A percentile compares a stretch with the other conserved stretches of the same genome.
Conservation (phyloP, 2,797 vertebrate species). For the Echeneis naucrates region DNA sequence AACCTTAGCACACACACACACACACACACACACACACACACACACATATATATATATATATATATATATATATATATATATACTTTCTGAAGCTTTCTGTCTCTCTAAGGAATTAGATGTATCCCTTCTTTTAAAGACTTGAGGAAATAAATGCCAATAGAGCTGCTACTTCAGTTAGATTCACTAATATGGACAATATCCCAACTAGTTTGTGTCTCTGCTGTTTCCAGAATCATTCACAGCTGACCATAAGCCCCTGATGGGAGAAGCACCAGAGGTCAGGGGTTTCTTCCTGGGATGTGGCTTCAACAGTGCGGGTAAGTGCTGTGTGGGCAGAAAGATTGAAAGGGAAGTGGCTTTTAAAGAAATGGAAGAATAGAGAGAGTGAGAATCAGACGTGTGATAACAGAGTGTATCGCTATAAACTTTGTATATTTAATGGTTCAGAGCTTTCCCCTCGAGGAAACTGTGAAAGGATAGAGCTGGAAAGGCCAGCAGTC, state of each 20-base stretch:
- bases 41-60: too few relatives aligned
- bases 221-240: slow-evolving; percentile 92
- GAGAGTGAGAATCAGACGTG: not conserved
- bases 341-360: not conserved
- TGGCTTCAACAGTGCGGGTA: slow-evolving; percentile 98
- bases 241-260: slow-evolving; percentile 95
- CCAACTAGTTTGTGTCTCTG: not conserved
- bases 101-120: not conserved
- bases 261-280: slow-evolving; percentile 95
- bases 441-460: not conserved
- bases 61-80: slow-evolving; percentile 2
- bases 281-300: slow-evolving; percentile 97
- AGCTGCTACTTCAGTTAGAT: not conserved
- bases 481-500: slow-evolving; percentile 4
- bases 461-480: slow-evolving; percentile 9
- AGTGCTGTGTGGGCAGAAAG: slow-evolving; percentile 18
- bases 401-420: too few relatives aligned
- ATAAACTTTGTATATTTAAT: not conserved
- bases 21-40: too few relatives aligned
- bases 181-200: not conserved
- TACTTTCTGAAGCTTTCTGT: not conserved
- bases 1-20: not conserved
- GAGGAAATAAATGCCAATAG: not conserved
- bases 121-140: not conserved
- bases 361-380: not conserved